These are phyloP conservation scores for Parnassius apollo DNA, from an alignment of 2,888 invertebrate genomes.

Conservation along the genomic window DNA sequence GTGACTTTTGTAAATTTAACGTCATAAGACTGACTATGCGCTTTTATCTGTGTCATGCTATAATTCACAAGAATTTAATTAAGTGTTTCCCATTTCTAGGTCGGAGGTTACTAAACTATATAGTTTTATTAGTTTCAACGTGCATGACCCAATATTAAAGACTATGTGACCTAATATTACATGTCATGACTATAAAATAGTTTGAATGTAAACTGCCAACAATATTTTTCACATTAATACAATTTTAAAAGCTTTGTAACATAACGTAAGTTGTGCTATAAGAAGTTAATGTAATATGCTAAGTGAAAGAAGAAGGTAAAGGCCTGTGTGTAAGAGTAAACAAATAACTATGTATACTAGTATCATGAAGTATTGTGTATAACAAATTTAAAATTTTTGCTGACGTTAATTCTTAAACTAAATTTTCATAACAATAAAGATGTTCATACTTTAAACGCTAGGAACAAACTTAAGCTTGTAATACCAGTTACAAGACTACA, in stretches of 20 bases:
- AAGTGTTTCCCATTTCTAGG: constrained; percentile 10
- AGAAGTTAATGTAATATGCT: too few relatives aligned
- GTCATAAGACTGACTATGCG: constrained; percentile 12
- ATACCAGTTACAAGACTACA: too few relatives aligned
- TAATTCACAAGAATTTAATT: constrained; percentile 19
- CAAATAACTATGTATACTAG: too few relatives aligned
- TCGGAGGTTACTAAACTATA: constrained; percentile 6
- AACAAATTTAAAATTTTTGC: too few relatives aligned
- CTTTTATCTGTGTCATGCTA: background rate
- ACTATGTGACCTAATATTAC: constrained; percentile 2
- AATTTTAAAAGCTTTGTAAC: background rate
- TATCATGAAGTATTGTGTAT: too few relatives aligned
- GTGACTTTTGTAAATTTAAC: constrained; percentile 1
- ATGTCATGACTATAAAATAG: constrained; percentile 1
- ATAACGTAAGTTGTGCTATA: too few relatives aligned
- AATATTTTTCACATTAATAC: background rate
- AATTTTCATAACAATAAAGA: too few relatives aligned
- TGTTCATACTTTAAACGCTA: too few relatives aligned
- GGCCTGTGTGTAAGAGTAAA: too few relatives aligned
- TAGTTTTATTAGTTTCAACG: constrained; percentile 3
- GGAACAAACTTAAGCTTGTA: too few relatives aligned
- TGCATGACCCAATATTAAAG: constrained; percentile 10
- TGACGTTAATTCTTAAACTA: too few relatives aligned
- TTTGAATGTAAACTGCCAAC: background rate
- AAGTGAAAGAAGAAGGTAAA: too few relatives aligned